These are phyloP conservation scores for Dolichomitus sp. DNA, from an alignment of 2,888 invertebrate species.

Conservation along the genomic window DNA sequence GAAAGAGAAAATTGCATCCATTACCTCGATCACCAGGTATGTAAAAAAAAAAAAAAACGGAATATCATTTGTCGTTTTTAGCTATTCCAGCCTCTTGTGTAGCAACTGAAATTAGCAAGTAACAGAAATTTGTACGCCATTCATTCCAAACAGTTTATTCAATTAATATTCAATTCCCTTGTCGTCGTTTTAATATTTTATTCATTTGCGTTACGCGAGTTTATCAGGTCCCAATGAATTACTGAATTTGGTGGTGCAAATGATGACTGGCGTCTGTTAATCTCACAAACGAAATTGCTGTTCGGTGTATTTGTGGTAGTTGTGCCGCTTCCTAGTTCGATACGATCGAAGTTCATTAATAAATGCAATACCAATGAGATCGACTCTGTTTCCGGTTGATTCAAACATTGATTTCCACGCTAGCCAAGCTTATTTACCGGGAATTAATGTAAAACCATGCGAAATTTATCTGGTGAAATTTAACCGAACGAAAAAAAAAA, in stretches of 20 bases:
- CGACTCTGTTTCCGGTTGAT: conserved; percentile 22
- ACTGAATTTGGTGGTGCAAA: conserved; percentile 24
- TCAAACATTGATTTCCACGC: conserved; percentile 33
- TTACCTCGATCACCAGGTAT: too few relatives aligned
- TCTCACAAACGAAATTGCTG: conserved; percentile 35
- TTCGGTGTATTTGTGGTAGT: not conserved
- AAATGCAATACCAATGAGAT: conserved; percentile 16
- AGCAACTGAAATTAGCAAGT: conserved; percentile 4
- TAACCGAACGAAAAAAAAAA: not conserved
- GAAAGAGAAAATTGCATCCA: too few relatives aligned
- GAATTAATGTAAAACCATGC: conserved; percentile 30
- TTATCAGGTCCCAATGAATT: conserved; percentile 36
- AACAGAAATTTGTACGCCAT: not conserved
- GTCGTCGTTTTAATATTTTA: conserved; percentile 37
- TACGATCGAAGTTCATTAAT: conserved; percentile 44
- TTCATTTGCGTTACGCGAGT: conserved; percentile 15
- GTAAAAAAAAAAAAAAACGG: too few relatives aligned
- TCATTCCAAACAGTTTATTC: conserved; percentile 40
- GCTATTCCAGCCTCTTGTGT: not conserved
- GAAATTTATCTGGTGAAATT: conserved; percentile 14
- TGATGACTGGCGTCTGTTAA: conserved; percentile 44
- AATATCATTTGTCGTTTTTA: not conserved
- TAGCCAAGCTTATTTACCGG: conserved; percentile 32
- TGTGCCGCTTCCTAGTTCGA: conserved; percentile 11
- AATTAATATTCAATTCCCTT: conserved; percentile 35